Evolutionary conservation across 2,113 vertebrate species (phyloP).

Genomic region (Alligator sinensis): DNA sequence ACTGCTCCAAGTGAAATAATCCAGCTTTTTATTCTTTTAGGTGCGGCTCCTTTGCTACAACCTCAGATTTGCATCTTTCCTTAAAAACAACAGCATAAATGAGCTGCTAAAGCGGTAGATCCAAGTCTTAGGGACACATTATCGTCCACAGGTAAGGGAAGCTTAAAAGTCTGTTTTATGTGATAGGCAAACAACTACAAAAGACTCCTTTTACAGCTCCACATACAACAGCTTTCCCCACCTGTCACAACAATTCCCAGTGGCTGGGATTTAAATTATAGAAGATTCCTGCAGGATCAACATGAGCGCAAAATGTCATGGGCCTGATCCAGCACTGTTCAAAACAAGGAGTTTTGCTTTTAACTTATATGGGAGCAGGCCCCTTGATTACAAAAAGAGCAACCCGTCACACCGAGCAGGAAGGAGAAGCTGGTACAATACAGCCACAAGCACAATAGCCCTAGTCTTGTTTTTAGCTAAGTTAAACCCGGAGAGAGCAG

Average conservation of each 20-base stretch:
- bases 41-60: not conserved
- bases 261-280: not conserved
- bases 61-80: not conserved
- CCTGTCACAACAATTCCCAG: constrained; percentile 4
- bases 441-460: constrained; percentile 47
- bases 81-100: not conserved
- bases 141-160: not conserved
- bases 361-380: not conserved
- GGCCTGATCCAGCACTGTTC: not conserved
- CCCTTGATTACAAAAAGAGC: constrained; percentile 43
- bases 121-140: not conserved
- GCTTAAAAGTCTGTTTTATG: not conserved
- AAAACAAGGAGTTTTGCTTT: constrained; percentile 35
- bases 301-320: not conserved
- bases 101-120: not conserved
- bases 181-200: not conserved
- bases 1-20: constrained; percentile 14
- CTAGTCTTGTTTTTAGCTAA: constrained; percentile 32
- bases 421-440: constrained; percentile 36
- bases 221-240: constrained; percentile 29
- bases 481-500: constrained; percentile 11
- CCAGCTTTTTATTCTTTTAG: not conserved
- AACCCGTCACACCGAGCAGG: constrained; percentile 38
- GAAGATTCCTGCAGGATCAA: not conserved
- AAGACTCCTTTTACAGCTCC: constrained; percentile 13